Conservation (phyloP, 2,888 invertebrate species). For the Andrena trimmerana region DNA sequence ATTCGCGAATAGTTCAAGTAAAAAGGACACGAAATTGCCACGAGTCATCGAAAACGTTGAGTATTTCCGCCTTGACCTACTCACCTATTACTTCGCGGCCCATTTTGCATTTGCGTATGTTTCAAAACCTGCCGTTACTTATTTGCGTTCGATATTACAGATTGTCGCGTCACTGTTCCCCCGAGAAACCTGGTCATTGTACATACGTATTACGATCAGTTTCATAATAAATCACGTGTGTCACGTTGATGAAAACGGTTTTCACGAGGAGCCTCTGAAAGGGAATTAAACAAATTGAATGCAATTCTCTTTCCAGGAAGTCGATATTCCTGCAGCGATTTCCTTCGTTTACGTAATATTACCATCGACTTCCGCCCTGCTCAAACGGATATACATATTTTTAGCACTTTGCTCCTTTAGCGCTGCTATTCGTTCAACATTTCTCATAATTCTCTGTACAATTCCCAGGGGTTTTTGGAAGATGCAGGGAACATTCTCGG, state of each 20-base stretch:
- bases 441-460: too few relatives aligned
- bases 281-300: background rate
- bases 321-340: background rate
- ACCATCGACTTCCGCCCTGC: background rate
- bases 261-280: background rate
- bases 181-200: background rate
- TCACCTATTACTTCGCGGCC: slow-evolving; percentile 10
- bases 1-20: background rate
- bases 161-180: background rate
- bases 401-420: background rate
- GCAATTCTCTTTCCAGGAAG: slow-evolving; percentile 3
- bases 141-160: background rate
- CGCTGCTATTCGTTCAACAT: background rate
- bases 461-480: too few relatives aligned
- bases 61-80: slow-evolving; percentile 50
- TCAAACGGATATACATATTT: background rate
- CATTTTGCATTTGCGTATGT: slow-evolving; percentile 21
- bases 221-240: slow-evolving; percentile 1
- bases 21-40: slow-evolving; percentile 2
- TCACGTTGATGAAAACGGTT: background rate
- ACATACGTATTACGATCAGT: background rate
- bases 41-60: slow-evolving; percentile 51
- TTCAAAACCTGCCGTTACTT: slow-evolving; percentile 9
- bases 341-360: background rate
- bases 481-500: background rate